Base-by-base conservation (phyloP, 2,888 invertebrate genomes). In the Orthosia cruda region DNA sequence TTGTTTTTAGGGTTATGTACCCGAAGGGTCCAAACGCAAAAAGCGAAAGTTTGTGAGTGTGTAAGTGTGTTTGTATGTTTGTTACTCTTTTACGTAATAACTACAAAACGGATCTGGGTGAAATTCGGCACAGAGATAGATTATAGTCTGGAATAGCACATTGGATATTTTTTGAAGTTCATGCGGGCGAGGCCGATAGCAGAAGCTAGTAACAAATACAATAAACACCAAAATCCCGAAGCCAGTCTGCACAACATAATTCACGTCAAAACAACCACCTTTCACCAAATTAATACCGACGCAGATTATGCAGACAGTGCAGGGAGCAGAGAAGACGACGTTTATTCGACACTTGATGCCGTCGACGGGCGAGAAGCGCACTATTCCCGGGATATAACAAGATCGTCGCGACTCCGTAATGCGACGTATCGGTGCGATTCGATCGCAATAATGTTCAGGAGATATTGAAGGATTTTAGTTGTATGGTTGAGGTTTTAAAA, bases 341-440 rank as follows among this genome's bases (percentile, higher is more conserved):
- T 83, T 87, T 80, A 88, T 85, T 85, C 74, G 88, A 87, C 83
- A 87, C 74, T 80, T 81, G 87, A 88, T 64, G 81, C 58, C 61
- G 77, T 74, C 55, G 71, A 65, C 77, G 73, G 76, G 63, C 18
- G 71, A 65, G 76, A 71, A 74, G 63, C 13, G 47, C 63, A n/a
- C 55, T 74, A 70, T 77, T 83, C 85, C 67, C 77, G 71, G 20
- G 49, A n/a, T 75, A 64, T 71, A 74, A 81, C 82, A 74, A 74
- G 81, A 81, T 74, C 78, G 70, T 78, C 70, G 76, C 69, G 74
- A 80, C 77, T 74, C 23, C 26, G 52, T 80, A 79, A 82, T 74
- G 70, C 69, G 75, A 72, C 58, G 74, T 74, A 82, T 77, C 54
- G 69, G 61, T 78, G 67, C 52, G 54, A 75, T 84, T 75, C 55